Conservation (phyloP, 2,113 vertebrate species). For the Chaenogobius annularis region DNA sequence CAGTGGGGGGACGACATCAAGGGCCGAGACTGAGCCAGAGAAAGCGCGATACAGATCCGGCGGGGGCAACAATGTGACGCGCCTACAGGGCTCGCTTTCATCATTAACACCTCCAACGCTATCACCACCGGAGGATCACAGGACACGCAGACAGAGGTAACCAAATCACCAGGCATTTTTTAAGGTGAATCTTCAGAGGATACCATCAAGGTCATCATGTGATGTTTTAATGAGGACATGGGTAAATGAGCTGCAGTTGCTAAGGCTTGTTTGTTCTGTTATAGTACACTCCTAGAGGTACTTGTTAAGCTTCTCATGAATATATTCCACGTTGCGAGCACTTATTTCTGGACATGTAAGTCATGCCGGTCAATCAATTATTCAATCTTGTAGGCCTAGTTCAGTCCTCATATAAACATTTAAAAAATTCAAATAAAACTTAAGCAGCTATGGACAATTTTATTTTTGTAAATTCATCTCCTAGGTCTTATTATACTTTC, state of each 20-base stretch:
- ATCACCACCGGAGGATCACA: slow-evolving; percentile 14
- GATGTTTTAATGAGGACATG: slow-evolving; percentile 6
- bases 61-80: slow-evolving; percentile 18
- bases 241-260: slow-evolving; percentile 4
- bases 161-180: neutral
- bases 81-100: slow-evolving; percentile 53
- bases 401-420: too few species aligned
- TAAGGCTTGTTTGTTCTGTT: neutral
- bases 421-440: too few species aligned
- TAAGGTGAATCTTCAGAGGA: slow-evolving; percentile 8
- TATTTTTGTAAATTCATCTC: too few species aligned
- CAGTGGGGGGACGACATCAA: slow-evolving; percentile 56
- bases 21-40: slow-evolving; percentile 25
- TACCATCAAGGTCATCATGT: neutral
- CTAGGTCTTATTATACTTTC: too few species aligned
- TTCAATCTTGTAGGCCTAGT: too few species aligned
- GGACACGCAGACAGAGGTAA: slow-evolving; percentile 5
- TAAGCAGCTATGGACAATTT: too few species aligned
- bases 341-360: neutral
- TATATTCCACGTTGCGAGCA: neutral
- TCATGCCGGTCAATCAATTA: neutral
- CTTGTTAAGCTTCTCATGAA: slow-evolving; percentile 3
- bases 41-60: slow-evolving; percentile 37
- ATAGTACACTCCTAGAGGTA: neutral
- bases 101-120: slow-evolving; percentile 38